Evolutionary conservation across 2,888 invertebrate species (phyloP).

Genomic region (Trachelus tabidus): DNA sequence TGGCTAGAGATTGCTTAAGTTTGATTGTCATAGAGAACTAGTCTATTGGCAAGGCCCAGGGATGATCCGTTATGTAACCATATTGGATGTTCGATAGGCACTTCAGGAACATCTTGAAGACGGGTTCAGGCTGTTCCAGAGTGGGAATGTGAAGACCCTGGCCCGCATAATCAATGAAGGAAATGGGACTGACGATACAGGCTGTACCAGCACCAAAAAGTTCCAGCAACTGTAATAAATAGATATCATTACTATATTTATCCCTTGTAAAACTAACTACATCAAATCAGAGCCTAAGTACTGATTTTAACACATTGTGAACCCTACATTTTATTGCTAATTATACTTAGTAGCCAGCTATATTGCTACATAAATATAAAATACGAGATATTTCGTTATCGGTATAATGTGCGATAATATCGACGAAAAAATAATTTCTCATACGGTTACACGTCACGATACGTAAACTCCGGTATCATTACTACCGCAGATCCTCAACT

Average conservation of each 20-base stretch:
- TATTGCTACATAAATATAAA: too few relatives aligned
- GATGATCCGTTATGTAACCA: conserved; percentile 80
- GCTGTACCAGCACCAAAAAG: conserved; percentile 99
- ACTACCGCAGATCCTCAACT: not conserved
- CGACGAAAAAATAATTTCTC: not conserved
- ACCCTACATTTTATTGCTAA: too few relatives aligned
- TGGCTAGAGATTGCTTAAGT: not conserved
- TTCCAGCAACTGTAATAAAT: conserved; percentile 82
- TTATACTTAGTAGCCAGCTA: too few relatives aligned
- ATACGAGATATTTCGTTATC: too few relatives aligned
- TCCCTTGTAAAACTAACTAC: not conserved
- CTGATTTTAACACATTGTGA: too few relatives aligned
- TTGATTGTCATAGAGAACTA: conserved; percentile 40
- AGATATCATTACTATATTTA: not conserved
- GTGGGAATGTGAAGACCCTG: conserved; percentile 79
- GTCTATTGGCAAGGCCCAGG: conserved; percentile 79
- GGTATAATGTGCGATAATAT: not conserved
- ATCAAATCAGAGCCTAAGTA: not conserved
- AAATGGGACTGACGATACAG: conserved; percentile 92
- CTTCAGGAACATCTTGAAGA: conserved; percentile 80
- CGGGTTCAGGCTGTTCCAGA: conserved; percentile 75
- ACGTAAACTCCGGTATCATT: not conserved
- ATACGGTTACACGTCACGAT: not conserved
- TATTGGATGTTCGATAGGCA: conserved; percentile 90
- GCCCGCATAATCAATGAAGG: conserved; percentile 83